phyloP scores from a whole-genome alignment of 2,113 vertebrate species.

The Alligator sinensis region DNA sequence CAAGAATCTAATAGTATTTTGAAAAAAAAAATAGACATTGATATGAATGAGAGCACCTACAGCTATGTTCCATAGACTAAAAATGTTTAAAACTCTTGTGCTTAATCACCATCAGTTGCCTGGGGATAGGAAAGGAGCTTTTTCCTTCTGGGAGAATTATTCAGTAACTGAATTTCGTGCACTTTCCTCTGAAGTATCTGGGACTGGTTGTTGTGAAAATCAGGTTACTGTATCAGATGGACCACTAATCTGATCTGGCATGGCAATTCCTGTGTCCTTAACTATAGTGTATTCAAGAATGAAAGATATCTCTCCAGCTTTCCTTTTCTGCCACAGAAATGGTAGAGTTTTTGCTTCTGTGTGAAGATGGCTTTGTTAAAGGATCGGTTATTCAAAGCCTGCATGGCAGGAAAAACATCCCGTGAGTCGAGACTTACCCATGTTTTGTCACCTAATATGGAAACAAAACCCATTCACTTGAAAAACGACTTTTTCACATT shows the following conservation, averaged over 20 bases:
- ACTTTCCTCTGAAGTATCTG: not conserved
- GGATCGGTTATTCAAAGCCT: not conserved
- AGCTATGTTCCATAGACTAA: not conserved
- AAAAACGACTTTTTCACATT: constrained; percentile 7
- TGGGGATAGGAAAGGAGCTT: not conserved
- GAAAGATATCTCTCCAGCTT: not conserved
- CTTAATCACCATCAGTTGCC: not conserved
- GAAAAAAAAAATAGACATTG: not conserved
- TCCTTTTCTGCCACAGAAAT: constrained; percentile 1
- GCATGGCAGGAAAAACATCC: not conserved
- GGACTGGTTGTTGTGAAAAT: not conserved
- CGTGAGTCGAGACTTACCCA: not conserved
- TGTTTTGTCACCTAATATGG: not conserved
- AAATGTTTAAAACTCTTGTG: not conserved
- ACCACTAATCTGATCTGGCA: not conserved
- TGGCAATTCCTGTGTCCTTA: constrained; percentile 8
- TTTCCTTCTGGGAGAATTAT: not conserved
- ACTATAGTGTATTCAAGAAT: not conserved
- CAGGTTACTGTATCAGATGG: not conserved
- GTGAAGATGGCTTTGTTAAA: not conserved
- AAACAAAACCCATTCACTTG: not conserved
- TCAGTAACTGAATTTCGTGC: not conserved
- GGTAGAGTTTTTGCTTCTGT: not conserved
- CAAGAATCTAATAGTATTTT: not conserved
- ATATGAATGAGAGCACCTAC: not conserved